phyloP scores from a whole-genome alignment of 2,797 vertebrate genomes.

The Poeciliopsis turneri region DNA sequence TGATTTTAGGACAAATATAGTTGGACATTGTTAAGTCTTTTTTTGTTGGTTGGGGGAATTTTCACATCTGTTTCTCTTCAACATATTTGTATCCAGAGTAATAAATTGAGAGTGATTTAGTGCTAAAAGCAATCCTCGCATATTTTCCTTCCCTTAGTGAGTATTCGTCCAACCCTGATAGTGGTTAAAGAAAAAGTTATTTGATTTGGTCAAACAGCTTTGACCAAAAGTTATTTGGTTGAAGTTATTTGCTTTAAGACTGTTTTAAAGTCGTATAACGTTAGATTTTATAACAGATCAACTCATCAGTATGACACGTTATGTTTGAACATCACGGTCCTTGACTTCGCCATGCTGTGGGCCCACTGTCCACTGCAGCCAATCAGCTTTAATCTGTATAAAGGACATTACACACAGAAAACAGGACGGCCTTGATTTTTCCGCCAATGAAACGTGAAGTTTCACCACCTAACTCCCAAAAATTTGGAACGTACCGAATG shows the following conservation, averaged over 20 bases:
- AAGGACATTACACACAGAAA: constrained; percentile 5
- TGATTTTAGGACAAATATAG: constrained; percentile 4
- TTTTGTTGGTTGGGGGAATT: background rate
- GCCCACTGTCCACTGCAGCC: constrained; percentile 7
- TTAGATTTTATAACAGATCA: constrained; percentile 1
- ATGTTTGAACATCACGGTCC: constrained; percentile 31
- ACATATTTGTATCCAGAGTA: background rate
- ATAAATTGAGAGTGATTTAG: background rate
- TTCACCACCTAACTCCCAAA: background rate
- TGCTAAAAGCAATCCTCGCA: background rate
- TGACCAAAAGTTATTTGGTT: no score
- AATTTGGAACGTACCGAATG: background rate
- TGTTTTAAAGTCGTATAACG: constrained; percentile 12
- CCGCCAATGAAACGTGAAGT: background rate
- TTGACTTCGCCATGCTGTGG: constrained; percentile 11
- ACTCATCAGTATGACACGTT: constrained; percentile 5
- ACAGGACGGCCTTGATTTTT: background rate
- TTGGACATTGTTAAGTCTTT: background rate
- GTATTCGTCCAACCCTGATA: background rate
- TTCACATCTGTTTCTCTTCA: constrained; percentile 6
- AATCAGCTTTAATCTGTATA: constrained; percentile 26
- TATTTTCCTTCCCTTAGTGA: background rate
- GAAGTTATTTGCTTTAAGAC: background rate
- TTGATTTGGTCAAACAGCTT: no score
- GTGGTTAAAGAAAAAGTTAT: background rate